Base-by-base conservation (phyloP, 2,113 vertebrate species). In the Jacana jacana region DNA sequence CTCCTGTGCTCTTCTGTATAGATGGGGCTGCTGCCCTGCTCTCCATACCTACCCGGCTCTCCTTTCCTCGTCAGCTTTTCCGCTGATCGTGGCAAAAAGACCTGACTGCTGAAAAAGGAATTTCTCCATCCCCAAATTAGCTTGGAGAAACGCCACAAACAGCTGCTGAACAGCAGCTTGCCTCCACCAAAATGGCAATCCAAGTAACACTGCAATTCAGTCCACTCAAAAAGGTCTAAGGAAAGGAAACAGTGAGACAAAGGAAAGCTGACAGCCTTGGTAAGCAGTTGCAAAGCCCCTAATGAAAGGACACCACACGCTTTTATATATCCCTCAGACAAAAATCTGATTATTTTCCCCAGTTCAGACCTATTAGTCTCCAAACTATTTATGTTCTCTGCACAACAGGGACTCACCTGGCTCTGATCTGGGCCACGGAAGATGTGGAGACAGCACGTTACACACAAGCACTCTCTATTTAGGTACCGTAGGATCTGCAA, bases 111-210 rank as follows among this genome's bases (percentile, higher is more conserved):
- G 52, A 86, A 94, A 89, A 93, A 65, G 65, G 69, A 88, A 72
- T n/a, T 93, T 83, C 83, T 86, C 48, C 52, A 69, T 91, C 82
- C 65, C 57, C 81, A 78, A 92, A 88, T 91, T 33, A 90, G 69
- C 93, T 64, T 94, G 85, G 92, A 95, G 60, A 96, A 92, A 72
- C 80, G 76, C 63, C 88, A 91, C 22, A 60, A 55, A 44, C 30
- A 78, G 55, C 55, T 95, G 76, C n/a, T 86, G 63, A 85, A 91
- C 82, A 95, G 37, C 58, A 92, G 78, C n/a, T 77, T 87, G 69
- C 28, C 69, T 79, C 48, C 37, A 68, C 65, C 65, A 81, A 44
- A 72, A 3, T 24, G 25, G 39, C 88, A 81, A 76, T 68, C 35
- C 86, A 92, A 65, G 49, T 15, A 54, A 81, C 35, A 33, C 49